phyloP scores from a whole-genome alignment of 2,113 vertebrate genomes.

The Trogon surrucura region DNA sequence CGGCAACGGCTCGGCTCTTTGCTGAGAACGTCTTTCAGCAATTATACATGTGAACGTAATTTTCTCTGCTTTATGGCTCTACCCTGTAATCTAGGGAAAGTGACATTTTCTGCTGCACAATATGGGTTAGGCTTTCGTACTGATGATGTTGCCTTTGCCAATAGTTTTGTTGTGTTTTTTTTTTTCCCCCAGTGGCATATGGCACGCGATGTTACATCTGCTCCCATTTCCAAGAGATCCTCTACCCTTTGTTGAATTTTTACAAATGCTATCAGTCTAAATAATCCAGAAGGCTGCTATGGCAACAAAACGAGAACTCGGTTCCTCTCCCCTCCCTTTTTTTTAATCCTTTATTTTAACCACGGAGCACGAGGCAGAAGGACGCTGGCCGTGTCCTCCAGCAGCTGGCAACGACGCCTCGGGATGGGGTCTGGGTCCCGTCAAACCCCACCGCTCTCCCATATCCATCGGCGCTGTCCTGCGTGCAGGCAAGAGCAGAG shows the following conservation, averaged over 20 bases:
- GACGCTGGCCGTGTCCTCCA: neutral
- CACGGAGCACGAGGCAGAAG: neutral
- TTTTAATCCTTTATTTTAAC: neutral
- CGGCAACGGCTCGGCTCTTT: neutral
- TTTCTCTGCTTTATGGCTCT: conserved; percentile 24
- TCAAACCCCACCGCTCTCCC: neutral
- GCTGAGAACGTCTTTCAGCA: neutral
- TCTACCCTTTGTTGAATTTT: conserved; percentile 59
- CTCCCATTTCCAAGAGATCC: conserved; percentile 55
- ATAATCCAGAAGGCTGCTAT: conserved; percentile 68
- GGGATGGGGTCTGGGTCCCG: neutral
- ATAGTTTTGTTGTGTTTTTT: neutral
- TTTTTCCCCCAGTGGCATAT: conserved; percentile 31
- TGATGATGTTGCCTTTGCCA: conserved; percentile 48
- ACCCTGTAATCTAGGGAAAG: conserved; percentile 59
- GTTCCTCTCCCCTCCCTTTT: neutral
- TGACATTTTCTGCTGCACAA: conserved; percentile 64
- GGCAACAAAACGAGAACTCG: conserved; percentile 42
- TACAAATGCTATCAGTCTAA: conserved; percentile 62
- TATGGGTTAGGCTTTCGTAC: conserved; percentile 19
- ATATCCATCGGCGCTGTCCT: neutral
- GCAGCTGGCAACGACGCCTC: neutral
- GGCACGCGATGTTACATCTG: conserved; percentile 53
- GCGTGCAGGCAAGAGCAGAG: neutral
- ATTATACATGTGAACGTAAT: neutral